Percentiles rank a stretch among this genome's conserved stretches.
phyloP scores from a whole-genome alignment of 2,797 vertebrate genomes.

The Enteromius treurensis region DNA sequence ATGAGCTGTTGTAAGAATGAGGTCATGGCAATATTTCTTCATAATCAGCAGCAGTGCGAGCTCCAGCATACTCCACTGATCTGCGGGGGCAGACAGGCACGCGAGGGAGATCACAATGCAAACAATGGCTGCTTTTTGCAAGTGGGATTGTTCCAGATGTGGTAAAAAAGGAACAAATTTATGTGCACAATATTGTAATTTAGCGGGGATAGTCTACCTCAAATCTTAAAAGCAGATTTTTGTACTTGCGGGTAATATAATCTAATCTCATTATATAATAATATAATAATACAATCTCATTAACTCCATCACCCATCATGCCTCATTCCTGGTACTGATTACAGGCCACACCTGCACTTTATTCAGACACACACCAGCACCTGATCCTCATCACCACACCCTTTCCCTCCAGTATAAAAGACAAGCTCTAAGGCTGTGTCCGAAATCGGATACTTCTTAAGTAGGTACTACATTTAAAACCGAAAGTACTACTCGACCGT shows the following conservation, averaged over 20 bases:
- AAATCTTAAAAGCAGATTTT: background rate
- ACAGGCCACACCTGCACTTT: too few relatives aligned
- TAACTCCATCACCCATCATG: too few relatives aligned
- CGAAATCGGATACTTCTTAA: too few relatives aligned
- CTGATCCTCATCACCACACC: too few relatives aligned
- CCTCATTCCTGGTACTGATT: too few relatives aligned
- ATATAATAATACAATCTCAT: too few relatives aligned
- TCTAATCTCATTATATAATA: background rate
- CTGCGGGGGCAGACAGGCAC: slow-evolving; percentile 35
- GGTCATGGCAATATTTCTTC: slow-evolving; percentile 40
- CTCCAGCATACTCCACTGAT: slow-evolving; percentile 41
- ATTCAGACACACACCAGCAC: too few relatives aligned
- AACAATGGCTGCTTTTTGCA: slow-evolving; percentile 45
- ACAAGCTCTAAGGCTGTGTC: too few relatives aligned
- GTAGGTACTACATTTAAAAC: too few relatives aligned
- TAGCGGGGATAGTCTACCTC: background rate
- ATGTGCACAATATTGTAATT: background rate
- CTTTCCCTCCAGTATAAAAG: too few relatives aligned
- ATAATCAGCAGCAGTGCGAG: slow-evolving; percentile 32
- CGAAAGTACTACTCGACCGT: too few relatives aligned
- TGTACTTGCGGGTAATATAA: background rate
- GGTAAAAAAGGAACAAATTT: background rate
- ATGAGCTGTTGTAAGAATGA: slow-evolving; percentile 52
- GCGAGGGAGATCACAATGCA: slow-evolving; percentile 17
- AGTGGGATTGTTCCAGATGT: slow-evolving; percentile 39